These are phyloP conservation scores for Papilio polytes DNA, from an alignment of 1,140 invertebrate genomes.

Conservation along the genomic window DNA sequence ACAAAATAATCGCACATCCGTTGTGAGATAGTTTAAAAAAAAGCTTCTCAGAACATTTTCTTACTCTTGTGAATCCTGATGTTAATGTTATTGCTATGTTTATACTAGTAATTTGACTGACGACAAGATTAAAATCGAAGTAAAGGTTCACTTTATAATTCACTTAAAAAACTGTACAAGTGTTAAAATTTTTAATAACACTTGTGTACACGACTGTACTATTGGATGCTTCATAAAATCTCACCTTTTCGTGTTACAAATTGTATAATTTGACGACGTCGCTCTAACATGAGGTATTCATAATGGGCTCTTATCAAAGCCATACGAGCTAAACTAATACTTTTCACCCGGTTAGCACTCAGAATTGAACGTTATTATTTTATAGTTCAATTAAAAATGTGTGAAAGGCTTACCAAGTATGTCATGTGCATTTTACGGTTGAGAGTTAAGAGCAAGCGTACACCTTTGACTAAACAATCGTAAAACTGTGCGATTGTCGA, in stretches of 20 bases:
- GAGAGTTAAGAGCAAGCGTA: background rate
- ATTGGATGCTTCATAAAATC: slow-evolving; percentile 52
- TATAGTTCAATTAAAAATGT: background rate
- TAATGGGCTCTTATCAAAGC: background rate
- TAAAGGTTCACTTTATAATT: no score
- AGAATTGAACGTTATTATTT: background rate
- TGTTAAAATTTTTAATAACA: background rate
- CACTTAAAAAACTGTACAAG: no score
- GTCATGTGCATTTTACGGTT: background rate
- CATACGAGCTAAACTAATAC: background rate
- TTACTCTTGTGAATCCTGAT: background rate
- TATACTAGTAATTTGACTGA: no score
- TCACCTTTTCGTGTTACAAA: slow-evolving; percentile 31
- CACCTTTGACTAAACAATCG: no score
- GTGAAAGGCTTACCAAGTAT: background rate
- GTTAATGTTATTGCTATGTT: background rate
- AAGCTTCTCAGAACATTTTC: background rate
- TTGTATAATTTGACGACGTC: slow-evolving; percentile 28
- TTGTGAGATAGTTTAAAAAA: background rate
- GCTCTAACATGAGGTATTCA: background rate
- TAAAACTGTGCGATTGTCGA: no score
- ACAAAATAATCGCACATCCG: no score
- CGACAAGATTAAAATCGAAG: no score
- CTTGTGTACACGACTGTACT: slow-evolving; percentile 47
- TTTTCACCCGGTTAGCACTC: background rate